These are phyloP conservation scores for Sarcophaga rosellei DNA, from an alignment of 2,888 invertebrate species.

Conservation along the genomic window DNA sequence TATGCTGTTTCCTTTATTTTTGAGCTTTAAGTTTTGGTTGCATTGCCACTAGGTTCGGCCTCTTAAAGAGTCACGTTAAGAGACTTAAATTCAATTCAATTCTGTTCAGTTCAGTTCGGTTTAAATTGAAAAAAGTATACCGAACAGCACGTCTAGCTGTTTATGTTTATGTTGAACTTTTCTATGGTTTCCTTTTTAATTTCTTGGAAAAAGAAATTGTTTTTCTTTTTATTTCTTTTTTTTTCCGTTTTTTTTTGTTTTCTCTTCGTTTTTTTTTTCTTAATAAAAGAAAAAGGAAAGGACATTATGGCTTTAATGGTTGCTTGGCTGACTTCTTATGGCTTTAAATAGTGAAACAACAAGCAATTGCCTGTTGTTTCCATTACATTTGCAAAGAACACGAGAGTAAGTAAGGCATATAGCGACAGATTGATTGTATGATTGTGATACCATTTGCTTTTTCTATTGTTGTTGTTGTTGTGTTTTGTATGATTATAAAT, in stretches of 20 bases:
- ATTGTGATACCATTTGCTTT: background rate
- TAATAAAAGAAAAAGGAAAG: conserved; percentile 20
- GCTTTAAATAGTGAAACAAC: background rate
- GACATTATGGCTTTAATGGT: conserved; percentile 49
- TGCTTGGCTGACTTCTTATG: conserved; percentile 22
- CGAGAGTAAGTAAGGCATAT: conserved; percentile 2
- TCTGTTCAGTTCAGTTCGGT: background rate
- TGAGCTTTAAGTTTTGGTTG: background rate
- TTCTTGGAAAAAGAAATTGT: conserved; percentile 15
- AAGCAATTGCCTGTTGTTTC: background rate
- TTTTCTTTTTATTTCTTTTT: conserved; percentile 7
- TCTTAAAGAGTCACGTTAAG: conserved; percentile 40
- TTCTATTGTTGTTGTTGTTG: no score
- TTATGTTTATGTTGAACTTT: conserved; percentile 36
- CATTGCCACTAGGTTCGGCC: background rate
- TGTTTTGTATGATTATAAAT: conserved; percentile 32
- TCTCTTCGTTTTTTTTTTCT: background rate
- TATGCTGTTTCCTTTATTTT: background rate
- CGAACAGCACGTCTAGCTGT: background rate
- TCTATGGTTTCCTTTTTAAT: conserved; percentile 60
- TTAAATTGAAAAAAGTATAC: no score
- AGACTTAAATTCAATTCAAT: conserved; percentile 58
- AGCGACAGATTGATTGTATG: conserved; percentile 7
- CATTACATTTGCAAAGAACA: background rate
- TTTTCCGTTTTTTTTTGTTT: background rate